Evolutionary conservation across 2,797 vertebrate genomes (phyloP).

Genomic region (Falco novaeseelandiae): DNA sequence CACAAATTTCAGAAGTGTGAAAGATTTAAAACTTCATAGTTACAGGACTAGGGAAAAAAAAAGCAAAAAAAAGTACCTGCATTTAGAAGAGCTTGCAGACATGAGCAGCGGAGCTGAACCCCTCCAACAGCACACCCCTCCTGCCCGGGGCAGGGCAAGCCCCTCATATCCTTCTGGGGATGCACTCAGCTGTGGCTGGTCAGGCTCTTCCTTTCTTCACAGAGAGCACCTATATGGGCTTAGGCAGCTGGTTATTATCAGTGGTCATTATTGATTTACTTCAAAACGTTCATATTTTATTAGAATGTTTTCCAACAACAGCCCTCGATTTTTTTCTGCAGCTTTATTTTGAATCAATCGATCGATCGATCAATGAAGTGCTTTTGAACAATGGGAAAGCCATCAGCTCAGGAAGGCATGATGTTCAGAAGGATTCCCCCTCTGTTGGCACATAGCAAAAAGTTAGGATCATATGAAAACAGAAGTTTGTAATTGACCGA

Average conservation of each 20-base stretch:
- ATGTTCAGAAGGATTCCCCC: neutral
- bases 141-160: rapidly evolving
- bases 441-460: neutral
- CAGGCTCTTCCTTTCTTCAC: neutral
- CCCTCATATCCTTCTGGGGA: neutral
- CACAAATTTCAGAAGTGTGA: neutral
- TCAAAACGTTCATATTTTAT: neutral
- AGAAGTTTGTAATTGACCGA: neutral
- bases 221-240: neutral
- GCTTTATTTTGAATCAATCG: neutral
- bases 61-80: neutral
- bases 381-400: neutral
- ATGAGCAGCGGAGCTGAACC: neutral
- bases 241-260: neutral
- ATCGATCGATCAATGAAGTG: neutral
- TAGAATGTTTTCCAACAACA: neutral
- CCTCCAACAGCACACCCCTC: rapidly evolving
- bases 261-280: rapidly evolving
- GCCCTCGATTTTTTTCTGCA: neutral
- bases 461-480: neutral
- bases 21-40: neutral
- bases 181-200: neutral
- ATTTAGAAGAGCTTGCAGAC: neutral
- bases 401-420: neutral
- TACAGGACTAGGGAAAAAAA: neutral